These are phyloP conservation scores for Antheraea yamamai DNA, from an alignment of 2,888 invertebrate genomes.

Conservation along the genomic window DNA sequence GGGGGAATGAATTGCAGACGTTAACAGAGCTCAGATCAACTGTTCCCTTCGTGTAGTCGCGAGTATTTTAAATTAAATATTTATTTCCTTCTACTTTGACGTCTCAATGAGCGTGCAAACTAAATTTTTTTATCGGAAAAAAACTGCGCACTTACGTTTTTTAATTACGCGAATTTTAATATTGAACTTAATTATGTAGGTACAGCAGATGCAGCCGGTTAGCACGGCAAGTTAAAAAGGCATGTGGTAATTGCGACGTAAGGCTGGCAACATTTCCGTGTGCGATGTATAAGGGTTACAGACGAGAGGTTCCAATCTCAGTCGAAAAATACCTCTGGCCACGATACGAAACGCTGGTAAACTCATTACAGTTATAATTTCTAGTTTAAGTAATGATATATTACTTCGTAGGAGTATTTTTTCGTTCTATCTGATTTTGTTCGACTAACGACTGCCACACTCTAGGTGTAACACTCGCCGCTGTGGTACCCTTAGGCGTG, in stretches of 20 bases:
- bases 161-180: slow-evolving; percentile 64
- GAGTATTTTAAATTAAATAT: slow-evolving; percentile 35
- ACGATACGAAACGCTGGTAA: slow-evolving; percentile 18
- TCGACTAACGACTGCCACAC: too few species aligned
- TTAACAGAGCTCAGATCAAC: slow-evolving; percentile 45
- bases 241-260: slow-evolving; percentile 79
- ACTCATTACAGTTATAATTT: not conserved
- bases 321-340: slow-evolving; percentile 44
- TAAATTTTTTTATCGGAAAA: slow-evolving; percentile 34
- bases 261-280: slow-evolving; percentile 73
- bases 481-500: not conserved
- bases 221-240: slow-evolving; percentile 73
- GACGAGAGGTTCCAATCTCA: slow-evolving; percentile 71
- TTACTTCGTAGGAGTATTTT: not conserved
- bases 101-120: slow-evolving; percentile 40
- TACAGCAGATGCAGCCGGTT: slow-evolving; percentile 51
- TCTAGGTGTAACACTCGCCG: too few species aligned
- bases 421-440: too few species aligned
- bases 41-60: slow-evolving; percentile 36
- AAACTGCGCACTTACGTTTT: slow-evolving; percentile 53
- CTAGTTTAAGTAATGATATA: not conserved
- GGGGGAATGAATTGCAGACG: slow-evolving; percentile 47
- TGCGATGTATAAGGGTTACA: slow-evolving; percentile 65
- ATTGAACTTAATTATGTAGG: slow-evolving; percentile 61
- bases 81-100: slow-evolving; percentile 54